Base-by-base conservation (phyloP, 2,113 vertebrate species). In the Limanda limanda region DNA sequence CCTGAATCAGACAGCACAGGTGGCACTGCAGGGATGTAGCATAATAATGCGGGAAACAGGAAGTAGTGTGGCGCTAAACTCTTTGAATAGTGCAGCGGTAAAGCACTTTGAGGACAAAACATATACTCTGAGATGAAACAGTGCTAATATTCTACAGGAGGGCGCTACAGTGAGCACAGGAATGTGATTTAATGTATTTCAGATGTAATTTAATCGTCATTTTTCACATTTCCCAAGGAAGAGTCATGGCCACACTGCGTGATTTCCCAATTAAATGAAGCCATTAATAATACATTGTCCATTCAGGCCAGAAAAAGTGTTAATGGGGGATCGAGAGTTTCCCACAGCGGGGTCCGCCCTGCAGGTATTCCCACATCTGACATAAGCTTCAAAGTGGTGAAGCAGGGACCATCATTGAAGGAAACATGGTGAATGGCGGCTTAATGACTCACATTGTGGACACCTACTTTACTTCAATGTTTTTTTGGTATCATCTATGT, bases 211-310 rank as follows among this genome's bases (percentile, higher is more conserved):
- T 87, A 79, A 83, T 88, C 2, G 57, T 90, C 63, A 80, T 88
- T 87, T 89, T 86, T 86, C 83, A 86, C 67, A 67, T 88, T 84
- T 89, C 83, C 71, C 81, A 76, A 37, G 68, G 78, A 88, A 68
- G 52, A 63, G 76, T 82, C 76, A 1, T 40, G 63, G 76, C 73
- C 78, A 76, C 78, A 72, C 71, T 64, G 79, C 85, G 81, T 81
- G 86, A 90, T 85, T 88, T 85, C 65, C 76, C 77, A 90, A 88
- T 92, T 86, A 92, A 87, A 87, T 70, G 77, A 90, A 89, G 73
- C 71, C 78, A 87, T 90, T 87, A 90, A 92, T 90, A 90, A 90
- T 80, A 78, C 76, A 88, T 89, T 14, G 79, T 90, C 82, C 82
- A 82, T 89, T 89, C 86, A 84, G 75, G 61, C 71, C 75, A 81